Percentiles rank a stretch among this genome's conserved stretches.
Evolutionary conservation across 1,140 invertebrate genomes (phyloP).

Genomic region (Condylostylus longicornis): DNA sequence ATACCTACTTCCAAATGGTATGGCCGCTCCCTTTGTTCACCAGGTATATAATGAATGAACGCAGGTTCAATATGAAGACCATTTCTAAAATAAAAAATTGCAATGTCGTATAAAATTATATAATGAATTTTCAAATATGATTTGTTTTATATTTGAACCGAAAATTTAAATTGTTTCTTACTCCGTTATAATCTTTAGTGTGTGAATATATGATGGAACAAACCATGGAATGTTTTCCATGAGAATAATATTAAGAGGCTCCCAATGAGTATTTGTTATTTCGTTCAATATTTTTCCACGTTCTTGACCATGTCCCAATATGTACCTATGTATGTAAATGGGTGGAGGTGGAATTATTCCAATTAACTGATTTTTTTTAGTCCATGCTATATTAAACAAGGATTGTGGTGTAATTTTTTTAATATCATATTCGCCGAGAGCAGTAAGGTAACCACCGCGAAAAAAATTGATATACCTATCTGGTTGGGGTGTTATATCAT

Average conservation of each 20-base stretch:
- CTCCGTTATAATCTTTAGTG: conserved; percentile 52
- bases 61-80: conserved; percentile 48
- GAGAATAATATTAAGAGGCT: conserved; percentile 48
- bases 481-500: conserved; percentile 38
- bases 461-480: conserved; percentile 39
- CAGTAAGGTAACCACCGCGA: conserved; percentile 48
- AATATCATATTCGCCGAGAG: conserved; percentile 55
- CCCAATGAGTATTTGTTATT: conserved; percentile 60
- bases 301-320: conserved; percentile 74
- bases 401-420: conserved; percentile 29
- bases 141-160: no score
- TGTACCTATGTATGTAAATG: conserved; percentile 63
- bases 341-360: conserved; percentile 45
- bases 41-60: conserved; percentile 57
- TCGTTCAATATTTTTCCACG: conserved; percentile 72
- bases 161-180: conserved; percentile 8
- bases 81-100: no score
- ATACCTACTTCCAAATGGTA: conserved; percentile 84
- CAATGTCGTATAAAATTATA: no score
- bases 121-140: conserved; percentile 8
- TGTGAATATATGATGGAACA: conserved; percentile 81
- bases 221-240: conserved; percentile 87
- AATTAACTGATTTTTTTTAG: conserved; percentile 31
- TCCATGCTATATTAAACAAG: conserved; percentile 51
- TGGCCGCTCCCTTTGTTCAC: conserved; percentile 63